Base-by-base conservation (phyloP, 2,888 invertebrate species). In the Elaeidobius kamerunicus region DNA sequence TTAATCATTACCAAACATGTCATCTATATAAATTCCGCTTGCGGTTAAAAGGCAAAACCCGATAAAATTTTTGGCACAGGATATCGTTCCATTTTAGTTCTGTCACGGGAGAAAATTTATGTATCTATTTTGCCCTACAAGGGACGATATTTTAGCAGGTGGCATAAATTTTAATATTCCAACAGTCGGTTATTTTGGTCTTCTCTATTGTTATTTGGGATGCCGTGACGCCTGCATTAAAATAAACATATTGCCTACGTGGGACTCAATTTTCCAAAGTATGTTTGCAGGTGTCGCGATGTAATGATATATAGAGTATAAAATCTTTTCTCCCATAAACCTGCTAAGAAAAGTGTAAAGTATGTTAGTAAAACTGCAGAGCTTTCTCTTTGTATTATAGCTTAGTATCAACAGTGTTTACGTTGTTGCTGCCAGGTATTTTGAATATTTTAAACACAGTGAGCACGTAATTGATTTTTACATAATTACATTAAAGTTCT, bases 111-210 rank as follows among this genome's bases (percentile, higher is more conserved):
- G 15, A 36, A 52, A 40, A 52, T 52, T 52, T 52, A 52, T 52
- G 42, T 41, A 39, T 34, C 52, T 42, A 52, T 52, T 52, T 47
- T 45, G 40, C 46, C 44, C 42, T 46, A 47, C 39, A 42, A 50
- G 50, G 50, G 42, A 50, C 41, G 43, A 50, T 50, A 50, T 50
- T 50, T 50, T 43, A 50, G 36, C 38, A 52, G 51, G 51, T 52
- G 44, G 38, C 40, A 52, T 52, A 52, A 52, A 52, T 52, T 45
- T 52, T 52, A 44, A 52, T 52, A 52, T 52, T 39, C 30, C 19
- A 30, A 39, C 44, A 41, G 41, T 40, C 23, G 35, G n/a, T 44
- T 35, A 16, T 44, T 44, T 35, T 35, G 44, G 32, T 34, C n/a
- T 34, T n/a, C 44, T 30, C 35, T 34, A 44, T 35, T 44, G 44